Base-by-base conservation (phyloP, 37 sponge, comb jelly and placozoan genomes). In the Chondrilla cf. caribensis region DNA sequence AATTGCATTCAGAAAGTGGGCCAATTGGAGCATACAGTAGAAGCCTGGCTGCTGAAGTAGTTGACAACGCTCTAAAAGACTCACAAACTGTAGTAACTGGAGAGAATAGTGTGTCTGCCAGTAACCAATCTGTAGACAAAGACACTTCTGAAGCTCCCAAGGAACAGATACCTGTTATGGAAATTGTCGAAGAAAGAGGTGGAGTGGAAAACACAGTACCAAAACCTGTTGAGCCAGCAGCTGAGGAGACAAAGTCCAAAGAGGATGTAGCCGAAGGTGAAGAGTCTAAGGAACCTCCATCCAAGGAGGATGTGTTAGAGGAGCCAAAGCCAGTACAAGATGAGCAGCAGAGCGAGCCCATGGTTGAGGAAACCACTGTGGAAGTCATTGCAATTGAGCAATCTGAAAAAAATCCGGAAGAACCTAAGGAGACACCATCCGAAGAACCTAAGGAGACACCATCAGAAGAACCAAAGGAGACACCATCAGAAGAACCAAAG, bases 381-480 rank as follows among this genome's bases (percentile, higher is more conserved):
- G 57, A 55, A 55, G 57, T 19, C 57, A 55, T 19, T 19, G 17
- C 57, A 55, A 17, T n/a, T 62, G 64, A 62, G 15, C 18, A 62
- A 15, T 15, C 64, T 7, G 15, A 62, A 28, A n/a, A 62, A n/a
- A 28, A 19, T 29, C 29, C 64, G 25, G 8, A 6, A 19, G 64
- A 62, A 62, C 29, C 64, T n/a, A 62, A 62, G 64, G 64, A 62
- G 64, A 28, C 25, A 28, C 64, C 64, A 62, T n/a, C 64, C 15
- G 64, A 62, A 62, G 64, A 62, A 15, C 6, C 64, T 7, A 62
- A 62, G 64, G 64, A 62, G 64, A 62, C 25, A 17, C 57, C 57
- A 62, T n/a, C 64, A 19, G 64, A 62, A 62, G 64, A 62, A 6
- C 29, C 15, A 4, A 62, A 62, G 64, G 64, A 62, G 64, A 62